Percentiles rank a stretch among this genome's conserved stretches.
These are phyloP conservation scores for Diorhabda sublineata DNA, from an alignment of 1,140 invertebrate genomes.

Conservation along the genomic window DNA sequence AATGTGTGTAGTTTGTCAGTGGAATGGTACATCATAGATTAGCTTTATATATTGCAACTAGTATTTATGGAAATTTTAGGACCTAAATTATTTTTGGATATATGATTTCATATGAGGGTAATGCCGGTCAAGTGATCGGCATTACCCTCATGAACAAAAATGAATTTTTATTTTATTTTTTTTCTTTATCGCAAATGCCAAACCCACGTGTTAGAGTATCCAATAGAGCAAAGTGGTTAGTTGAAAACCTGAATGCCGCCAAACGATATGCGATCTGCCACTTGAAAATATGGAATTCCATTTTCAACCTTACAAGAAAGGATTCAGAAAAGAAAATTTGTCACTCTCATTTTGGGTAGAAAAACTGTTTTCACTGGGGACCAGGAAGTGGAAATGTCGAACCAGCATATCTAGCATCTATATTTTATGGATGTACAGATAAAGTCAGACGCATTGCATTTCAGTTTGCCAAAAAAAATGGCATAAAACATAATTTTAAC, in stretches of 20 bases:
- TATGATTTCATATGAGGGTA: too few species aligned
- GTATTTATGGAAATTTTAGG: background rate
- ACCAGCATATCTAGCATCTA: too few species aligned
- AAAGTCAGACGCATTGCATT: constrained; percentile 4
- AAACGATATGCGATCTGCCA: background rate
- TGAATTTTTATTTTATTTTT: too few species aligned
- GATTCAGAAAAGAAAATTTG: constrained; percentile 5
- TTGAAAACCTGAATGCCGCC: background rate
- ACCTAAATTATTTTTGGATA: background rate
- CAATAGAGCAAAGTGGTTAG: constrained; percentile 6
- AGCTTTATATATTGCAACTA: background rate
- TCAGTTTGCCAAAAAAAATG: constrained; percentile 13
- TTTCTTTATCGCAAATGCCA: too few species aligned
- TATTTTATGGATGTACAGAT: constrained; percentile 5
- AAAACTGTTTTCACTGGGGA: too few species aligned
- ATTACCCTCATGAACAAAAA: background rate
- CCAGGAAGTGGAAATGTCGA: too few species aligned
- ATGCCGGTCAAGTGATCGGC: background rate
- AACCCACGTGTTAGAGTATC: too few species aligned
- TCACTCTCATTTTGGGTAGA: background rate
- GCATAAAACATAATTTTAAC: constrained; percentile 10
- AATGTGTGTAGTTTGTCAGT: background rate
- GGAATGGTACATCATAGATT: background rate
- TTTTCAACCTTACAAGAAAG: constrained; percentile 9
- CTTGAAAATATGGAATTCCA: constrained; percentile 5